Conservation (phyloP, 2,113 vertebrate genomes). For the Chaetura pelagica region DNA sequence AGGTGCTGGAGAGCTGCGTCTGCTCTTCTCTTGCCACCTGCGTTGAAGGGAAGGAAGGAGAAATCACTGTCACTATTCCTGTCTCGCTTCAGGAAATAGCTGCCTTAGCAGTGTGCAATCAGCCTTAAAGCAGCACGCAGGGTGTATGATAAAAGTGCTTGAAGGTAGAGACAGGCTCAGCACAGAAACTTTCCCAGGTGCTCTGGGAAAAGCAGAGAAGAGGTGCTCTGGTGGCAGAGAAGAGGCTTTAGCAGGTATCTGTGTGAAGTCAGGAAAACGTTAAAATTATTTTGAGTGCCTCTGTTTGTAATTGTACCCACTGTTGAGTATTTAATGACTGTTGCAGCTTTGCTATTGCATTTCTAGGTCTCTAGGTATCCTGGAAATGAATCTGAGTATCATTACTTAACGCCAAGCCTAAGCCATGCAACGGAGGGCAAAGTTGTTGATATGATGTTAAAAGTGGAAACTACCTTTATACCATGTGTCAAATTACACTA, state of each 20-base stretch:
- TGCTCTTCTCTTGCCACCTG: background rate
- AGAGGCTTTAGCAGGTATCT: background rate
- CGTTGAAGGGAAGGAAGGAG: background rate
- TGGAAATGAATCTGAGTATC: constrained; percentile 54
- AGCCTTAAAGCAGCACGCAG: background rate
- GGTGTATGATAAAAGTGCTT: background rate
- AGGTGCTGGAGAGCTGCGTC: background rate
- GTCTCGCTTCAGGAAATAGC: constrained; percentile 6
- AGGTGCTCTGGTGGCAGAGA: background rate
- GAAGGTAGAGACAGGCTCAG: background rate
- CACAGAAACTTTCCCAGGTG: background rate
- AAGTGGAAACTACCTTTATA: constrained; percentile 73
- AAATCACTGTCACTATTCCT: constrained; percentile 4
- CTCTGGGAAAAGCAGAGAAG: background rate
- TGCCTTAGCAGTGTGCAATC: background rate
- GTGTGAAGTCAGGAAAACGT: background rate
- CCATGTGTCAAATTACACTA: constrained; percentile 73
- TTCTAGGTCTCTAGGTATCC: constrained; percentile 68
- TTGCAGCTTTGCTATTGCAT: background rate
- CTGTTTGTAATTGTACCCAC: background rate
- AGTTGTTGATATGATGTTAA: constrained; percentile 66
- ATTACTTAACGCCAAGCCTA: constrained; percentile 72
- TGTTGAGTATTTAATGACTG: background rate
- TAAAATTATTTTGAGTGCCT: constrained; percentile 15
- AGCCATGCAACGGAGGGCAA: constrained; percentile 57